Percentiles rank a stretch among this genome's conserved stretches.
Conservation (phyloP, 1,140 invertebrate genomes). For the Teleogryllus occipitalis region DNA sequence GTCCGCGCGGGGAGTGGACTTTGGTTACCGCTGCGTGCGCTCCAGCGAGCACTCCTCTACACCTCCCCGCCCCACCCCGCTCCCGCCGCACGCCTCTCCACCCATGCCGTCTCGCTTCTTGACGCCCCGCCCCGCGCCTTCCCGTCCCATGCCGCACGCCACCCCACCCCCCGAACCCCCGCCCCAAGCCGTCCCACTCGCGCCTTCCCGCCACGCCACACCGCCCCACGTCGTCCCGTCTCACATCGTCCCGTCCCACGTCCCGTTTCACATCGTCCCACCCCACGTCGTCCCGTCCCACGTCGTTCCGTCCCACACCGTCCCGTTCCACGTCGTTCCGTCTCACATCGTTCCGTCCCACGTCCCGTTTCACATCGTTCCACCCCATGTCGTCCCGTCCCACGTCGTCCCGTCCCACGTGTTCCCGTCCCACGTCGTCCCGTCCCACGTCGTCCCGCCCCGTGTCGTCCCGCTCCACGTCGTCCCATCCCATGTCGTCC, state of each 20-base stretch:
- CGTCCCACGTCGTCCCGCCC: too few species aligned
- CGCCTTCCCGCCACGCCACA: too few species aligned
- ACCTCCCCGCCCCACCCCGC: slow-evolving; percentile 11
- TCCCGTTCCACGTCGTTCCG: slow-evolving; percentile 19
- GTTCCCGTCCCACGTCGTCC: too few species aligned
- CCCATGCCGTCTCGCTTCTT: too few species aligned
- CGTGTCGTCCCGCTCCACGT: not conserved
- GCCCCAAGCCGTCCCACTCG: not conserved
- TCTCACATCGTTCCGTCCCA: not conserved
- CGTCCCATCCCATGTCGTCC: slow-evolving; percentile 17
- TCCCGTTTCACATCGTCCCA: too few species aligned
- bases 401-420: too few species aligned
- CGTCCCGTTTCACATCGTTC: slow-evolving; percentile 14
- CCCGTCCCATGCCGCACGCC: slow-evolving; percentile 10
- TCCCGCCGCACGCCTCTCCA: not conserved
- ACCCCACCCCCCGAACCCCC: not conserved
- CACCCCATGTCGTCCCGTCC: not conserved
- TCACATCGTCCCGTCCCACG: slow-evolving; percentile 18
- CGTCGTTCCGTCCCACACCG: not conserved
- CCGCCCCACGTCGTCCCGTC: slow-evolving; percentile 8
- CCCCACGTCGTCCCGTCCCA: too few species aligned
- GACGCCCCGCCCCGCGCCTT: slow-evolving; percentile 1
- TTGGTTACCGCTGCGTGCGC: too few species aligned
- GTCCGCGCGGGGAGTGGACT: too few species aligned
- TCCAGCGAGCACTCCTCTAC: not conserved